Percentiles rank a stretch among this genome's conserved stretches.
Conservation (phyloP, 64 coral and sea anemone species). For the Acropora yongei region DNA sequence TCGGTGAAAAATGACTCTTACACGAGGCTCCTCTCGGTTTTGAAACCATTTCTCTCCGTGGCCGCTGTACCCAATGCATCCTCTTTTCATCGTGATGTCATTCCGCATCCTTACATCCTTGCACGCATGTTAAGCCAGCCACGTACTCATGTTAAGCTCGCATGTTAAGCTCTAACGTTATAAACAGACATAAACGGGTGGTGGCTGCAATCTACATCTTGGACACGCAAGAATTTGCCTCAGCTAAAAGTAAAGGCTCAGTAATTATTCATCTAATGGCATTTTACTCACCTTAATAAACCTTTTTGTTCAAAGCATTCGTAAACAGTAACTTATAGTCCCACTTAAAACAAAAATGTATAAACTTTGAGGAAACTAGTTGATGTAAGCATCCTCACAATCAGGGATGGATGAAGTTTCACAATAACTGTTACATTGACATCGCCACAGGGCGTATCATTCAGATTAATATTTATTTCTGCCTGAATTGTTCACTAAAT, state of each 20-base stretch:
- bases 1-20: slow-evolving; percentile 17
- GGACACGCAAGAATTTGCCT: slow-evolving; percentile 11
- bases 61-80: too few relatives aligned
- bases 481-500: background rate
- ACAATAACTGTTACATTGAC: background rate
- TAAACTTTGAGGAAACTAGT: slow-evolving; percentile 6
- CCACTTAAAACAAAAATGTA: slow-evolving; percentile 14
- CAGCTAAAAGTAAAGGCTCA: slow-evolving; percentile 12
- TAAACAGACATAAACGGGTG: slow-evolving; percentile 6
- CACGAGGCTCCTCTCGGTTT: too few relatives aligned
- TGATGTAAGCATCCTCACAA: background rate
- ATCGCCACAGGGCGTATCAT: background rate
- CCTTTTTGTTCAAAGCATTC: background rate
- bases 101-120: background rate
- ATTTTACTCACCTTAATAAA: slow-evolving; percentile 13
- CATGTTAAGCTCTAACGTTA: background rate
- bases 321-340: slow-evolving; percentile 5
- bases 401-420: slow-evolving; percentile 3
- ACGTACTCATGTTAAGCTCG: too few relatives aligned
- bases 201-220: slow-evolving; percentile 9
- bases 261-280: background rate
- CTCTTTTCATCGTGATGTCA: too few relatives aligned
- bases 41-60: too few relatives aligned
- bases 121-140: background rate
- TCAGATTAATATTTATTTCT: background rate